These are phyloP conservation scores for Mechanitis mazaeus DNA, from an alignment of 2,888 invertebrate species.

Conservation along the genomic window DNA sequence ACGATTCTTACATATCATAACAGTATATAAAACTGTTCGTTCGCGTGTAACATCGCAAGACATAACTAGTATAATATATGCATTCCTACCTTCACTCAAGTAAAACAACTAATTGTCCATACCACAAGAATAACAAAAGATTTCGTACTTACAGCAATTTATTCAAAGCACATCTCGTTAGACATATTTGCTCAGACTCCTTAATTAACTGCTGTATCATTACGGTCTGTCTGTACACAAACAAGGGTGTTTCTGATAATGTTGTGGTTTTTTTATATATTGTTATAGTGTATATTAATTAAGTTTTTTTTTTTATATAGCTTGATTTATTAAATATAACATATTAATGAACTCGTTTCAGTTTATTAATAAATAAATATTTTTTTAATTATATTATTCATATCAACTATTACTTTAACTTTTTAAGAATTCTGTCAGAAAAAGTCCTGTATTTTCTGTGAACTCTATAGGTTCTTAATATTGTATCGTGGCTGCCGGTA, in stretches of 20 bases:
- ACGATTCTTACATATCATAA: too few relatives aligned
- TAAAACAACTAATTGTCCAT: neutral
- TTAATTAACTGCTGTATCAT: conserved; percentile 60
- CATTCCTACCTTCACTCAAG: neutral
- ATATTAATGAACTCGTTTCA: too few relatives aligned
- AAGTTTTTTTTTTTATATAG: neutral
- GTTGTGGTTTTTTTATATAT: neutral
- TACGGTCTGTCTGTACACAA: conserved; percentile 44
- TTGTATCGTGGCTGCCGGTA: neutral
- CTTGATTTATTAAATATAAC: too few relatives aligned
- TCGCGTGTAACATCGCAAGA: too few relatives aligned
- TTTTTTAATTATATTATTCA: too few relatives aligned
- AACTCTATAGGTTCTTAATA: too few relatives aligned
- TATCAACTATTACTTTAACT: too few relatives aligned
- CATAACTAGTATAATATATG: neutral
- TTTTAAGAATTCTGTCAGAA: too few relatives aligned
- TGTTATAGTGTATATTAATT: neutral
- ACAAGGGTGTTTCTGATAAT: conserved; percentile 30
- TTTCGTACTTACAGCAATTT: conserved; percentile 17
- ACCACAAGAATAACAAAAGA: conserved; percentile 80
- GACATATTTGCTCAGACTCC: conserved; percentile 47
- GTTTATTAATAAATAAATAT: too few relatives aligned
- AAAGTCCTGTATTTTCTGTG: too few relatives aligned
- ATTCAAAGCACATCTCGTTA: conserved; percentile 46
- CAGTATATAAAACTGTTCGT: too few relatives aligned